phyloP scores from a whole-genome alignment of 2,888 invertebrate species.

The Macaria liturata region DNA sequence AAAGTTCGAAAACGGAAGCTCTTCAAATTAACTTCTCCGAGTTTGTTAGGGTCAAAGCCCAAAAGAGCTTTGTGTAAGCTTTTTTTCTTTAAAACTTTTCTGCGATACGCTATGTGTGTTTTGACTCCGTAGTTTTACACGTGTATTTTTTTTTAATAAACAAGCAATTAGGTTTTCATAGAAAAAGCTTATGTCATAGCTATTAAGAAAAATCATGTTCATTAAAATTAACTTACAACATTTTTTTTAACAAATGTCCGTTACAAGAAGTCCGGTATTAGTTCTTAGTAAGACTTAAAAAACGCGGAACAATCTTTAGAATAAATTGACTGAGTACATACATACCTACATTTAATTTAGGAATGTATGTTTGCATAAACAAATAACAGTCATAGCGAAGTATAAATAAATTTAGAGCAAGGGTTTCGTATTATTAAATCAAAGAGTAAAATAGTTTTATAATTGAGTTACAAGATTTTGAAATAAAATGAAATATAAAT shows the following conservation, averaged over 20 bases:
- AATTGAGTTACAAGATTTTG: no score
- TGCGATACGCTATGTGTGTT: no score
- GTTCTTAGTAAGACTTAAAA: slow-evolving; percentile 13
- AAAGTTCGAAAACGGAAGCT: slow-evolving; percentile 27
- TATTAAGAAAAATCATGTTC: neutral
- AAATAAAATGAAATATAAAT: no score
- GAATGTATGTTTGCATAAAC: neutral
- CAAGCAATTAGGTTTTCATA: neutral
- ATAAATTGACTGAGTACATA: slow-evolving; percentile 7
- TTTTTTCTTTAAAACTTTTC: no score
- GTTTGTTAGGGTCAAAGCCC: slow-evolving; percentile 22
- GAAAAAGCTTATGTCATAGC: slow-evolving; percentile 8
- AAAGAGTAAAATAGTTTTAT: no score
- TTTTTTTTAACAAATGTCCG: slow-evolving; percentile 4
- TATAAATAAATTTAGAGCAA: no score
- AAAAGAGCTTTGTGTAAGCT: slow-evolving; percentile 1
- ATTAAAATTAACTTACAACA: slow-evolving; percentile 1
- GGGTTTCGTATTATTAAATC: no score
- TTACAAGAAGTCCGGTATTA: slow-evolving; percentile 9
- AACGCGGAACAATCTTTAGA: slow-evolving; percentile 8
- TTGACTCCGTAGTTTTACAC: no score
- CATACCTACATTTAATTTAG: neutral
- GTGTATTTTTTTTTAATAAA: neutral
- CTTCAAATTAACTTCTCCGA: slow-evolving; percentile 24
- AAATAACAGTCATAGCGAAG: neutral